Conservation (phyloP, 2,797 vertebrate genomes). For the Salarias fasciatus region DNA sequence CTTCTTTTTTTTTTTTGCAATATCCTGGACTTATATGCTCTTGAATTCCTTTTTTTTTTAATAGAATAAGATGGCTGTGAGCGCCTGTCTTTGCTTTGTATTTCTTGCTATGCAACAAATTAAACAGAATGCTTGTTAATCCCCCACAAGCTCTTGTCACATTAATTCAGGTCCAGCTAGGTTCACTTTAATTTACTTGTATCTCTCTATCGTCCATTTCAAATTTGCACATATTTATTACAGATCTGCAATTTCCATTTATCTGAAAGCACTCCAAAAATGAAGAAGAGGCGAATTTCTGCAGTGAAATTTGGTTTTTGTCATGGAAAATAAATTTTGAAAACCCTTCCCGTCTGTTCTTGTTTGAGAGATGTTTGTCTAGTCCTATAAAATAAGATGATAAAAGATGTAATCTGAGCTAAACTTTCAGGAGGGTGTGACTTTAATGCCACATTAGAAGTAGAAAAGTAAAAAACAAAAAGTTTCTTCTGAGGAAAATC, state of each 20-base stretch:
- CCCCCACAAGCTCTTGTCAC: conserved; percentile 74
- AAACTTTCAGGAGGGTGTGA: too few species aligned
- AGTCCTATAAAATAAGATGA: too few species aligned
- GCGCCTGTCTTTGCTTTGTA: conserved; percentile 80
- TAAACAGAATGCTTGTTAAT: conserved; percentile 82
- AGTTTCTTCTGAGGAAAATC: too few species aligned
- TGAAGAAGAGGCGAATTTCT: conserved; percentile 24
- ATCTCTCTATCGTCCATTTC: conserved; percentile 44
- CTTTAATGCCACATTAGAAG: too few species aligned
- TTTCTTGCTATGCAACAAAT: conserved; percentile 83
- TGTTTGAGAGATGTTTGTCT: conserved; percentile 10
- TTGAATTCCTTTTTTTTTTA: conserved; percentile 59
- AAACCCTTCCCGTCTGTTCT: conserved; percentile 60
- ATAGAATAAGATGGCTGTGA: conserved; percentile 68
- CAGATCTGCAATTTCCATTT: conserved; percentile 27
- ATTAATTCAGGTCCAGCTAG: conserved; percentile 74
- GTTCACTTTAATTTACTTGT: conserved; percentile 32
- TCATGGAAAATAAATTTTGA: conserved; percentile 76
- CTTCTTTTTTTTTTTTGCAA: conserved; percentile 54
- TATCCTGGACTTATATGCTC: conserved; percentile 69
- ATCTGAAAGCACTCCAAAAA: conserved; percentile 29
- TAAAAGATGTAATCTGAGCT: too few species aligned
- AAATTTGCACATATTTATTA: conserved; percentile 65
- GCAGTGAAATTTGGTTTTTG: conserved; percentile 66
- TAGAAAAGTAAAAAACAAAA: too few species aligned